Conservation (phyloP, 2,797 vertebrate species). For the Molossus molossus region DNA sequence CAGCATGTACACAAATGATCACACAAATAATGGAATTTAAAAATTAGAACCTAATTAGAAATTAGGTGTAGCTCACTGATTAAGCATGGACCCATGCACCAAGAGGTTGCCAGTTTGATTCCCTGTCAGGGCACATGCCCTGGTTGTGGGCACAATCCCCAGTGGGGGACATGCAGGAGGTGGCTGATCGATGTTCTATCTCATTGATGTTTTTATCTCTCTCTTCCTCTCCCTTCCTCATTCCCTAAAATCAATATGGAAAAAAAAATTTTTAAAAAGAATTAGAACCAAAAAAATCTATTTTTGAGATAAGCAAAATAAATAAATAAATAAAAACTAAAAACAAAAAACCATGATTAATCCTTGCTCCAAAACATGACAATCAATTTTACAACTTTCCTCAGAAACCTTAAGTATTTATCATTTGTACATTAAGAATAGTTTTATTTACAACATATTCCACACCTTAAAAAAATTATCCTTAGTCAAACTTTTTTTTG, state of each 20-base stretch:
- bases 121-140: too few relatives aligned
- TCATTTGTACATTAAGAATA: neutral
- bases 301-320: neutral
- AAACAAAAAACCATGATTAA: neutral
- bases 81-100: too few relatives aligned
- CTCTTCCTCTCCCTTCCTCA: too few relatives aligned
- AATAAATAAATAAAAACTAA: too few relatives aligned
- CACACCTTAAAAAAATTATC: neutral
- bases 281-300: neutral
- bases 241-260: too few relatives aligned
- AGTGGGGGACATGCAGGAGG: too few relatives aligned
- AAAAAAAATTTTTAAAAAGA: too few relatives aligned
- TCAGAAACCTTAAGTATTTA: neutral
- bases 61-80: too few relatives aligned
- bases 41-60: neutral
- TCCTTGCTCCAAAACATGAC: neutral
- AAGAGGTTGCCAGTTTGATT: too few relatives aligned
- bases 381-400: neutral
- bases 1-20: neutral
- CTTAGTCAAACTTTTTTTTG: neutral
- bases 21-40: neutral
- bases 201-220: too few relatives aligned
- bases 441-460: neutral
- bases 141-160: too few relatives aligned
- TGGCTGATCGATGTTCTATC: too few relatives aligned